Base-by-base conservation (phyloP, 2,113 vertebrate genomes). In the Fregetta grallaria region DNA sequence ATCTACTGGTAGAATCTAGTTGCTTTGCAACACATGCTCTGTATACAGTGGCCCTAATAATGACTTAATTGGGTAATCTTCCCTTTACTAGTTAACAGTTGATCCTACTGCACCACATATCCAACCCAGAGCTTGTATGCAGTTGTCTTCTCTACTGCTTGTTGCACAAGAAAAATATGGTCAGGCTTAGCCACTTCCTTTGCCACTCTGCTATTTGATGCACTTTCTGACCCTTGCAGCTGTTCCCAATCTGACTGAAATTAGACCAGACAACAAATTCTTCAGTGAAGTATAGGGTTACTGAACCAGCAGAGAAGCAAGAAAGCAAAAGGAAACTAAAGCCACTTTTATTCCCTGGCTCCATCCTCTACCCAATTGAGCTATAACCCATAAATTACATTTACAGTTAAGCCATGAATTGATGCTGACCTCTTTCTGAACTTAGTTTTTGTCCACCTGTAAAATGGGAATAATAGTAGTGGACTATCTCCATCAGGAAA, bases 161-260 rank as follows among this genome's bases (percentile, higher is more conserved):
- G 49, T 65, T 85, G 58, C 14, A 1, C 56, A 78, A 56, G 91
- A 92, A 61, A 89, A 91, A 81, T 17, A 88, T 73, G 73, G 66
- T 42, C 25, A 78, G 80, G 42, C 22, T 72, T 23, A 56, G 79
- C 68, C 27, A 59, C 63, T 77, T 83, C 81, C 63, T 86, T 95
- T 79, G 74, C 77, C 92, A 78, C 3, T 1, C 73, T 82, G 70
- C 81, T 90, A 68, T 32, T 72, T 61, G 40, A 92, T 76, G 70
- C 22, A 79, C 77, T 85, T 95, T 78, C 65, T 91, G 86, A 93
- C 79, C 86, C 66, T 67, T 89, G 30, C 76, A 89, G 94, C 84
- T 96, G 88, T 72, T 94, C 95, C 76, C 86, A 91, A 72, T 92
- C 86, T 89, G 80, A 78, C 66, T 75, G 58, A 91, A 94, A 94